A percentile compares a stretch with the other conserved stretches of the same genome.
phyloP scores from a whole-genome alignment of 2,888 invertebrate species.

The Phyllotreta cruciferae region DNA sequence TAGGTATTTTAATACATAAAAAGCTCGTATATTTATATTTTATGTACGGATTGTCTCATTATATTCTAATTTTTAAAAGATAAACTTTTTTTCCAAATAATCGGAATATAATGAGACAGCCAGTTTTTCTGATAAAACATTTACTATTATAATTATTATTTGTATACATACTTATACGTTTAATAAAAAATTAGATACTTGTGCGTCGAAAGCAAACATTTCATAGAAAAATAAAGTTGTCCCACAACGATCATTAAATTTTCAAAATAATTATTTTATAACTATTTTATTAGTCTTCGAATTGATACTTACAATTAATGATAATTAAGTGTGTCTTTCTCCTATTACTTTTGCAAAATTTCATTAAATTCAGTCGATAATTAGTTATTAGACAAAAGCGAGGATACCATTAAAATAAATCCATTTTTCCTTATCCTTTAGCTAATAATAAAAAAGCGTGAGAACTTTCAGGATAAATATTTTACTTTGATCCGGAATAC shows the following conservation, averaged over 20 bases:
- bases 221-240: conserved; percentile 23
- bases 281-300: conserved; percentile 13
- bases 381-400: too few species aligned
- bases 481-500: too few species aligned
- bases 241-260: conserved; percentile 5
- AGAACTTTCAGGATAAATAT: too few species aligned
- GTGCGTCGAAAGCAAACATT: conserved; percentile 22
- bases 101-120: too few species aligned
- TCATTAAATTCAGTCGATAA: too few species aligned
- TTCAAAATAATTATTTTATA: conserved; percentile 12
- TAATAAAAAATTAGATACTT: conserved; percentile 11
- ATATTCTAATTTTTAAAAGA: conserved; percentile 21
- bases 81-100: neutral
- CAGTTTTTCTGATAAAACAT: neutral
- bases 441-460: too few species aligned
- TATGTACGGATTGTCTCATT: too few species aligned
- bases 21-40: conserved; percentile 33
- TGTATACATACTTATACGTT: neutral
- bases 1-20: conserved; percentile 37
- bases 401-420: too few species aligned
- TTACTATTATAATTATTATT: neutral
- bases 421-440: too few species aligned
- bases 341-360: neutral
- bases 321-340: conserved; percentile 4
- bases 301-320: conserved; percentile 6